Percentiles rank a stretch among this genome's conserved stretches.
Conservation (phyloP, 2,113 vertebrate genomes). For the Garra rufa region DNA sequence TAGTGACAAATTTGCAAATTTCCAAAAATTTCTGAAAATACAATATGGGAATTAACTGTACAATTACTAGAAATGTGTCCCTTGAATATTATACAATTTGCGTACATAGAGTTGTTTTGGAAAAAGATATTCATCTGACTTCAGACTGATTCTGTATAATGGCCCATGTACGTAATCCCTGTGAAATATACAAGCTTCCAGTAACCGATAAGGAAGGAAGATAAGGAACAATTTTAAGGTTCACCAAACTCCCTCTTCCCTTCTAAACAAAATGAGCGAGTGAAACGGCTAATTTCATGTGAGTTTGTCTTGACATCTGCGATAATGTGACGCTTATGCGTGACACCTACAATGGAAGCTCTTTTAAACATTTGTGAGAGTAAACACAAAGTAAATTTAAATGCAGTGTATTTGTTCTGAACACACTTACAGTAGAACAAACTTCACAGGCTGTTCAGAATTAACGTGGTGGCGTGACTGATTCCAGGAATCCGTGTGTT, state of each 20-base stretch:
- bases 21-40: too few species aligned
- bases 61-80: too few species aligned
- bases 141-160: too few species aligned
- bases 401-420: slow-evolving; percentile 42
- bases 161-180: too few species aligned
- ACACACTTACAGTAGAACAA: slow-evolving; percentile 46
- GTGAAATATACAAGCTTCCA: neutral
- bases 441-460: slow-evolving; percentile 35
- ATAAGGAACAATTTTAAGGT: neutral
- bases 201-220: neutral
- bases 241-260: too few species aligned
- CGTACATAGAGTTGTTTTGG: too few species aligned
- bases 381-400: slow-evolving; percentile 47
- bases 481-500: slow-evolving; percentile 23
- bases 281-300: too few species aligned
- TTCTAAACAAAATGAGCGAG: neutral
- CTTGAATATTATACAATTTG: too few species aligned
- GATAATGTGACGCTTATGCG: neutral
- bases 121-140: too few species aligned
- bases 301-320: neutral
- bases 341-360: slow-evolving; percentile 48
- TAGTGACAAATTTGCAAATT: too few species aligned
- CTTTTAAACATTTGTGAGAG: slow-evolving; percentile 28
- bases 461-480: slow-evolving; percentile 42
- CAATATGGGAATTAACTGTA: too few species aligned